Evolutionary conservation across 2,888 invertebrate genomes (phyloP).

Genomic region (Lepidocyrtinus sp.): DNA sequence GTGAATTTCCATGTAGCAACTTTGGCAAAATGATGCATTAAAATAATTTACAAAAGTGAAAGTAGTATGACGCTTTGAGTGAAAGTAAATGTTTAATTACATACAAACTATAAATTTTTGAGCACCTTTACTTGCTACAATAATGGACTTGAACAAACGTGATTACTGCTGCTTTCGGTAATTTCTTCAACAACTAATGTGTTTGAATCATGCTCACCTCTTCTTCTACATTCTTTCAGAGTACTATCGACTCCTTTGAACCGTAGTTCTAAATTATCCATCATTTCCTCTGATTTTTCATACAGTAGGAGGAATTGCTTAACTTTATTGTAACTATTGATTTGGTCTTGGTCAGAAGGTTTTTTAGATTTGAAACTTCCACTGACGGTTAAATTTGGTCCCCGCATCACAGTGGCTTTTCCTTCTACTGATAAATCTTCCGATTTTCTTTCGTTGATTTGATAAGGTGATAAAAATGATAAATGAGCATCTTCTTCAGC

Average conservation of each 20-base stretch:
- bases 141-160: conserved; percentile 25
- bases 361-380: conserved; percentile 4
- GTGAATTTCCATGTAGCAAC: background rate
- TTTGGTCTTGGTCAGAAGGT: conserved; percentile 5
- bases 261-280: conserved; percentile 35
- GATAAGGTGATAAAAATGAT: conserved; percentile 14
- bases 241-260: conserved; percentile 34
- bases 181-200: background rate
- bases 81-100: too few relatives aligned
- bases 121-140: too few relatives aligned
- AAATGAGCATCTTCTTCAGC: background rate
- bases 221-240: conserved; percentile 23
- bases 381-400: too few relatives aligned
- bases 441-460: background rate
- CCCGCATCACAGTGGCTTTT: too few relatives aligned
- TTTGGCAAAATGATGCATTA: too few relatives aligned
- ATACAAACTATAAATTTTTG: too few relatives aligned
- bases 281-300: conserved; percentile 45
- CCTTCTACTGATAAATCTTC: too few relatives aligned
- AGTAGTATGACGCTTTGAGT: too few relatives aligned
- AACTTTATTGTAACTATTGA: conserved; percentile 40
- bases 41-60: too few relatives aligned
- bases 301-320: conserved; percentile 42
- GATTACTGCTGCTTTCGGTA: background rate
- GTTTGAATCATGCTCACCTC: background rate